Evolutionary conservation across 1,140 invertebrate species (phyloP).

Genomic region (Drosophila teissieri): DNA sequence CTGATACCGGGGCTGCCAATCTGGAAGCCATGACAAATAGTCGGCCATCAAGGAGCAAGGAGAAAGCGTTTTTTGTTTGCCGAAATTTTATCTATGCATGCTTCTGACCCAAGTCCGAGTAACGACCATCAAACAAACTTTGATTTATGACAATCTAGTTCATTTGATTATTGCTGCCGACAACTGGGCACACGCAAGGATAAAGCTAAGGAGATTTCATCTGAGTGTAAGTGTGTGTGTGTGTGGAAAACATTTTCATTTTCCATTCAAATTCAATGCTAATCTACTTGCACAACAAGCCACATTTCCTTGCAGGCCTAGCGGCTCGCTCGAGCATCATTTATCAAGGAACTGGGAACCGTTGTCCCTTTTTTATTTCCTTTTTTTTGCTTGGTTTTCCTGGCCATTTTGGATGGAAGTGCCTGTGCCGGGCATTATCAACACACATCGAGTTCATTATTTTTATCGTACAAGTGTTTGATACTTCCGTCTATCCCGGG

Average conservation of each 20-base stretch:
- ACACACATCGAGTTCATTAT: conserved; percentile 73
- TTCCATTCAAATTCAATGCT: conserved; percentile 81
- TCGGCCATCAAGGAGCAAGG: conserved; percentile 36
- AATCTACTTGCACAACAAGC: conserved; percentile 76
- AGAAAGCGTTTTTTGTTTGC: conserved; percentile 40
- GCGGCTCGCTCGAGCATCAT: conserved; percentile 58
- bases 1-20: conserved; percentile 17
- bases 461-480: conserved; percentile 57
- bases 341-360: conserved; percentile 65
- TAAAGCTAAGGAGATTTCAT: conserved; percentile 3
- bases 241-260: conserved; percentile 74
- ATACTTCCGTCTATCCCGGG: conserved; percentile 20
- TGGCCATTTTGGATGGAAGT: conserved; percentile 27
- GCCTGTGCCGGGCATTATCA: conserved; percentile 67
- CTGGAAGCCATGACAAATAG: conserved; percentile 62
- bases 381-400: conserved; percentile 26
- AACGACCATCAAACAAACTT: conserved; percentile 70
- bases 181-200: conserved; percentile 19
- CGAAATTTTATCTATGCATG: conserved; percentile 65
- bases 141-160: conserved; percentile 80
- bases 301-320: conserved; percentile 45
- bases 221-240: not conserved
- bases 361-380: conserved; percentile 34
- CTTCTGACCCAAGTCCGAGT: conserved; percentile 57
- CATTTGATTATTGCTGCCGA: conserved; percentile 73